Percentiles rank a stretch among this genome's conserved stretches.
phyloP scores from a whole-genome alignment of 2,888 invertebrate genomes.

The Chrysolina americana region DNA sequence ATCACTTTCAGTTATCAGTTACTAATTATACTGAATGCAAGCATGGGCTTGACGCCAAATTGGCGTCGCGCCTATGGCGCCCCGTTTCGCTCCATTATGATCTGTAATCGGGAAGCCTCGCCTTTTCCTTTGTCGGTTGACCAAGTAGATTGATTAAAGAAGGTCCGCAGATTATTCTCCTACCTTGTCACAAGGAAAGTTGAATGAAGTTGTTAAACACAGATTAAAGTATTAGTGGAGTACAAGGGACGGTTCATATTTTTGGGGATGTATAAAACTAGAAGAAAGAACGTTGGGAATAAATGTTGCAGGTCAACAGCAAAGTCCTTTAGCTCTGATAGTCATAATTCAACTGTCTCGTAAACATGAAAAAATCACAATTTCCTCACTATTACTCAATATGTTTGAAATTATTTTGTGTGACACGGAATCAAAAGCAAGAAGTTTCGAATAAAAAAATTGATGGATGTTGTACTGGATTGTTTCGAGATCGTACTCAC shows the following conservation, averaged over 20 bases:
- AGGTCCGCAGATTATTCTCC: slow-evolving; percentile 38
- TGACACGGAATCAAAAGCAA: too few species aligned
- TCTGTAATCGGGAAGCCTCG: slow-evolving; percentile 45
- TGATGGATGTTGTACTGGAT: too few species aligned
- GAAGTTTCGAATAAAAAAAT: too few species aligned
- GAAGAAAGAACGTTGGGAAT: too few species aligned
- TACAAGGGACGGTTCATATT: neutral
- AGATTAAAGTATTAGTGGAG: slow-evolving; percentile 40
- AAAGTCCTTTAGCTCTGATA: too few species aligned
- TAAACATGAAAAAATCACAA: too few species aligned
- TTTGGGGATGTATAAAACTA: too few species aligned
- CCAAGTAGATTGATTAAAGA: slow-evolving; percentile 43
- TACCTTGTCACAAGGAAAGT: slow-evolving; percentile 40
- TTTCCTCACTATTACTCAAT: too few species aligned
- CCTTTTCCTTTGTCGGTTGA: slow-evolving; percentile 43
- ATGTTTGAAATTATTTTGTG: too few species aligned
- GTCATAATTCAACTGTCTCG: too few species aligned
- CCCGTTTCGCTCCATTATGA: slow-evolving; percentile 28
- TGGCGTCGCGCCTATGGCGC: slow-evolving; percentile 54
- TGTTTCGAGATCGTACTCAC: too few species aligned
- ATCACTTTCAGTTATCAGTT: neutral
- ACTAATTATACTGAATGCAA: slow-evolving; percentile 20
- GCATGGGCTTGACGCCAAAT: slow-evolving; percentile 55
- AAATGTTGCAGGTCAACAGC: too few species aligned
- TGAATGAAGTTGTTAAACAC: slow-evolving; percentile 44